Conservation (phyloP, 2,113 vertebrate genomes). For the Cyanistes caeruleus region DNA sequence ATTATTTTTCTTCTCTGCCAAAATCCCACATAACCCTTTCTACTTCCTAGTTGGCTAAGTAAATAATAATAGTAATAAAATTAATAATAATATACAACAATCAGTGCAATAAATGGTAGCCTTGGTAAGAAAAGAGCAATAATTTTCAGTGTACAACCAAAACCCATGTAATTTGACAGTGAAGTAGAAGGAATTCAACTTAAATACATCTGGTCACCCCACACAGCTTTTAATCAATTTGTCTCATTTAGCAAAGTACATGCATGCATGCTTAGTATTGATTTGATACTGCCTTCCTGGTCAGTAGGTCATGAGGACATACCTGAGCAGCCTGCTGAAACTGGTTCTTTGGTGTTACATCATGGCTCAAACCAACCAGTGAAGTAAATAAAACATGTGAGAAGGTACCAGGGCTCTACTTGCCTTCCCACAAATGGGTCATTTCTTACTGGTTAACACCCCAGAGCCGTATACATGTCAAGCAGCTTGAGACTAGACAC, state of each 20-base stretch:
- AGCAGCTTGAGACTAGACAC: background rate
- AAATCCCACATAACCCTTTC: background rate
- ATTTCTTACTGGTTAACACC: background rate
- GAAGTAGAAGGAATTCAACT: background rate
- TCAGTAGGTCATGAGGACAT: background rate
- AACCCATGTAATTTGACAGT: background rate
- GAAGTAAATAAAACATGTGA: background rate
- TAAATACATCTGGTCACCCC: background rate
- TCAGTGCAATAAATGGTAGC: background rate
- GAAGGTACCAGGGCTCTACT: background rate
- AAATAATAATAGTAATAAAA: background rate
- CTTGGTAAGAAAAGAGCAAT: background rate
- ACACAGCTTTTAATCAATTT: background rate
- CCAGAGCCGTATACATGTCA: background rate
- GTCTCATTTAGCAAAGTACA: background rate
- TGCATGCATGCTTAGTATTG: background rate
- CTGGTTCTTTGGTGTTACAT: background rate
- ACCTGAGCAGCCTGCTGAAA: background rate
- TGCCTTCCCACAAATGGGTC: background rate
- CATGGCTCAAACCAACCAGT: background rate
- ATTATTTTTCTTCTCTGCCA: background rate
- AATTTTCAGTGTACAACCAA: background rate
- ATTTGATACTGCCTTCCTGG: background rate
- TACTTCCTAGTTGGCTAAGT: background rate
- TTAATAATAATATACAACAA: background rate